phyloP scores from a whole-genome alignment of 2,888 invertebrate genomes.

The Onthophagus sagittarius region DNA sequence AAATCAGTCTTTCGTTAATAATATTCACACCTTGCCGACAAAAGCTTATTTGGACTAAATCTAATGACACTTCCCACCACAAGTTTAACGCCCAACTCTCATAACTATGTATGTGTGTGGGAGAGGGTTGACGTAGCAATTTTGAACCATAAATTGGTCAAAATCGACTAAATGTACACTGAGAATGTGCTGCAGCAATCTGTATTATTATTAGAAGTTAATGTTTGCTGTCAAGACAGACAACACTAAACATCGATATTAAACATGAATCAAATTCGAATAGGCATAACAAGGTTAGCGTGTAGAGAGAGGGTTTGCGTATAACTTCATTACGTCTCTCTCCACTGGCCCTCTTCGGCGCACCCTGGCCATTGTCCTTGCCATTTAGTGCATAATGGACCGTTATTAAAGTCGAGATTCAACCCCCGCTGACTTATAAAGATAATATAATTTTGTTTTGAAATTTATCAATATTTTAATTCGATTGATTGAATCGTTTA shows the following conservation, averaged over 20 bases:
- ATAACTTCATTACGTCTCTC: slow-evolving; percentile 32
- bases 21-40: slow-evolving; percentile 31
- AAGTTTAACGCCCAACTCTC: neutral
- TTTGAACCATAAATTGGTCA: neutral
- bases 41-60: slow-evolving; percentile 15
- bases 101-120: neutral
- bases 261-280: slow-evolving; percentile 37
- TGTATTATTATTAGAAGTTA: slow-evolving; percentile 21
- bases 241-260: slow-evolving; percentile 34
- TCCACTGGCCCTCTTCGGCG: slow-evolving; percentile 27
- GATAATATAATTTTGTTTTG: neutral
- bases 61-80: slow-evolving; percentile 16
- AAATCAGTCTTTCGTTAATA: slow-evolving; percentile 28
- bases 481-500: no score
- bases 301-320: slow-evolving; percentile 20
- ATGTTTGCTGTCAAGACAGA: slow-evolving; percentile 34
- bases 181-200: no score
- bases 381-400: slow-evolving; percentile 14
- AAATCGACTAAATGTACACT: neutral
- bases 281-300: slow-evolving; percentile 33
- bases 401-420: slow-evolving; percentile 2
- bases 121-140: neutral
- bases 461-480: neutral
- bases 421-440: neutral
- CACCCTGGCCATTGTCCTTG: slow-evolving; percentile 21